Evolutionary conservation across 2,888 invertebrate species (phyloP).

Genomic region (Seladonia tumulorum): DNA sequence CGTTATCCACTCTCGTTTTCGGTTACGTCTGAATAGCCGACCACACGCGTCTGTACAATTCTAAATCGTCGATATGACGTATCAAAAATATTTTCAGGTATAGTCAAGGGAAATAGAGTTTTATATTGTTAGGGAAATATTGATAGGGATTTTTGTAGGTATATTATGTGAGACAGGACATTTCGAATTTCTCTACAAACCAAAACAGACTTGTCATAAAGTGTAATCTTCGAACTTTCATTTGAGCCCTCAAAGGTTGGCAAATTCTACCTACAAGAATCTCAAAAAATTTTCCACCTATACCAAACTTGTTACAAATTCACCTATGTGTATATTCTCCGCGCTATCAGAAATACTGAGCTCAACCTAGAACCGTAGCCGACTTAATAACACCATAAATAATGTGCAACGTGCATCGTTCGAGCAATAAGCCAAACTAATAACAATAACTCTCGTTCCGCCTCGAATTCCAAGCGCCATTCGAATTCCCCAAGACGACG

Average conservation of each 20-base stretch:
- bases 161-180: too few species aligned
- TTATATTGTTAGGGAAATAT: not conserved
- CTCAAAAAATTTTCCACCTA: not conserved
- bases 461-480: not conserved
- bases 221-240: not conserved
- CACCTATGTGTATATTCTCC: not conserved
- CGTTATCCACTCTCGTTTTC: slow-evolving; percentile 14
- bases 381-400: not conserved
- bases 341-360: not conserved
- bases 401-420: not conserved
- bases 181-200: not conserved
- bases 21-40: not conserved
- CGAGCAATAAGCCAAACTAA: not conserved
- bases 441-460: not conserved
- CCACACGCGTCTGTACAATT: not conserved
- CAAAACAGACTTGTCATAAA: not conserved
- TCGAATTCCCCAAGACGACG: not conserved
- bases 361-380: not conserved
- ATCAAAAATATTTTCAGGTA: not conserved
- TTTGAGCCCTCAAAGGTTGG: not conserved
- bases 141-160: not conserved
- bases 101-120: not conserved
- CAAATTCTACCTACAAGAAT: too few species aligned
- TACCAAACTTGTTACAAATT: not conserved
- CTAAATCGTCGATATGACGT: not conserved